Percentiles rank a stretch among this genome's conserved stretches.
phyloP scores from a whole-genome alignment of 1,140 invertebrate genomes.

The Andrena cerasifolii region DNA sequence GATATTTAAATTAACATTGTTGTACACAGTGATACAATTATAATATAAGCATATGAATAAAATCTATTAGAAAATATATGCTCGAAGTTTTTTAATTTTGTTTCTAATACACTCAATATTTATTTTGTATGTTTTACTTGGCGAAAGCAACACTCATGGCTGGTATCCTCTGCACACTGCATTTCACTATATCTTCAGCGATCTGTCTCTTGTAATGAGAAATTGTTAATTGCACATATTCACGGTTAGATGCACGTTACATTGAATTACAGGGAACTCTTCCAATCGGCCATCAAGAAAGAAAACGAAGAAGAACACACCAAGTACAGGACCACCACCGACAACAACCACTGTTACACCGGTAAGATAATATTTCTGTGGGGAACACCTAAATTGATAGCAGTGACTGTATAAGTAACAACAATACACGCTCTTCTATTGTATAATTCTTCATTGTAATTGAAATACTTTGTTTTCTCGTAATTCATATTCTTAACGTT shows the following conservation, averaged over 20 bases:
- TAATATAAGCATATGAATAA: slow-evolving; percentile 84
- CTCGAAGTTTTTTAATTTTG: slow-evolving; percentile 73
- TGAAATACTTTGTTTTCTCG: background rate
- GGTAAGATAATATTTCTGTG: slow-evolving; percentile 70
- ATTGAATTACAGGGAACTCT: slow-evolving; percentile 79
- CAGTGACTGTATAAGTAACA: background rate
- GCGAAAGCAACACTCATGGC: slow-evolving; percentile 53
- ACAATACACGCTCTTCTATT: background rate
- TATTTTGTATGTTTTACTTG: slow-evolving; percentile 48
- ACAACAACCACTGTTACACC: slow-evolving; percentile 70
- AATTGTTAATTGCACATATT: slow-evolving; percentile 62
- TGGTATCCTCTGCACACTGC: slow-evolving; percentile 75
- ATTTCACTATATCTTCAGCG: slow-evolving; percentile 69
- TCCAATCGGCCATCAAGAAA: slow-evolving; percentile 79
- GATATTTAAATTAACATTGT: slow-evolving; percentile 83
- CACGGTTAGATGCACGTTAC: slow-evolving; percentile 71
- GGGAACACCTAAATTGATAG: background rate
- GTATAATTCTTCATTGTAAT: background rate
- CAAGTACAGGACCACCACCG: slow-evolving; percentile 64
- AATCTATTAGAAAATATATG: slow-evolving; percentile 82
- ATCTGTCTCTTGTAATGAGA: slow-evolving; percentile 53
- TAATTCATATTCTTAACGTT: background rate
- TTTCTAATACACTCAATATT: slow-evolving; percentile 51
- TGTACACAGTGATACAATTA: slow-evolving; percentile 84
- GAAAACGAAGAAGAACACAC: slow-evolving; percentile 77